Percentiles rank a stretch among this genome's conserved stretches.
Conservation (phyloP, 2,797 vertebrate species). For the Gymnoscopelus microlampas region DNA sequence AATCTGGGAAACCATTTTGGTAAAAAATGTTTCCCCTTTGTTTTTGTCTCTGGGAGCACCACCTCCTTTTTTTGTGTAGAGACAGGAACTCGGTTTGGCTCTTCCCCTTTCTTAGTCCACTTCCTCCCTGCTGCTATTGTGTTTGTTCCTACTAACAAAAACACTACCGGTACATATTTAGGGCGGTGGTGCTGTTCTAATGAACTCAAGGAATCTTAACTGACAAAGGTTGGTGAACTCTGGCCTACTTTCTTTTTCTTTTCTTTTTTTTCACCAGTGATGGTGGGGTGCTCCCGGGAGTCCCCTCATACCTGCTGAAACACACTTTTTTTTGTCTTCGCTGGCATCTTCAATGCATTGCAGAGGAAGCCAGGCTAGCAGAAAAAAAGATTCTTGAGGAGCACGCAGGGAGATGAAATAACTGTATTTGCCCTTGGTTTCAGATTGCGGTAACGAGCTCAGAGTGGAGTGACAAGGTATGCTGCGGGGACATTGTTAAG, state of each 20-base stretch:
- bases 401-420: background rate
- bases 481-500: conserved; percentile 16
- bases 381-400: conserved; percentile 4
- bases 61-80: too few relatives aligned
- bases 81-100: too few relatives aligned
- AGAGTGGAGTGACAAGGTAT: conserved; percentile 5
- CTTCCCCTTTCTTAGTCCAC: too few relatives aligned
- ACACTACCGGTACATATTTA: too few relatives aligned
- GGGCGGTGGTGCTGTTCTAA: background rate
- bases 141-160: too few relatives aligned
- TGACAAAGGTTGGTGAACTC: background rate
- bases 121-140: too few relatives aligned
- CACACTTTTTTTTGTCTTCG: background rate
- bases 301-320: background rate
- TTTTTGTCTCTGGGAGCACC: too few relatives aligned
- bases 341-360: background rate
- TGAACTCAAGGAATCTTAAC: background rate
- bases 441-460: background rate
- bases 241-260: background rate
- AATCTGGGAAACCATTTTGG: too few relatives aligned
- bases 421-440: background rate
- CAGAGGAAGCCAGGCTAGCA: background rate
- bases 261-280: too few relatives aligned
- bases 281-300: background rate
- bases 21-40: too few relatives aligned